Percentiles rank a stretch among this genome's conserved stretches.
Conservation (phyloP, 35 echinoderm and acorn worm genomes). For the Strongylocentrotus purpuratus region DNA sequence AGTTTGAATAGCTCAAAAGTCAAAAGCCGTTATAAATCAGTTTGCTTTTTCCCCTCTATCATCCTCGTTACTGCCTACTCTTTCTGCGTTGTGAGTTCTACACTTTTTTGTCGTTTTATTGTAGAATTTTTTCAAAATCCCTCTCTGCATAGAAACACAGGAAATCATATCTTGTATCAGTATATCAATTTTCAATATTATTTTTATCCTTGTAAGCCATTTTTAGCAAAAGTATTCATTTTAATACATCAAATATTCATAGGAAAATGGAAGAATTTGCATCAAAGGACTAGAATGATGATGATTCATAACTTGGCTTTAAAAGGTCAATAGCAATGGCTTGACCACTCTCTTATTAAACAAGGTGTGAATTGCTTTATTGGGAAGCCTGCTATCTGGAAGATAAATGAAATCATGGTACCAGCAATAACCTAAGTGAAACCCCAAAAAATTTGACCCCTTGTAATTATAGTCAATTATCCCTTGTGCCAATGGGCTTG, state of each 20-base stretch:
- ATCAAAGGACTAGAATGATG: not conserved
- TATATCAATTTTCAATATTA: too few relatives aligned
- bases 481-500: not conserved
- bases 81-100: too few relatives aligned
- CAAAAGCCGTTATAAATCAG: too few relatives aligned
- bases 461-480: conserved; percentile 7
- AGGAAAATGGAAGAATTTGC: not conserved
- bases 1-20: too few relatives aligned
- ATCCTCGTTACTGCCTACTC: too few relatives aligned
- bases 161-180: too few relatives aligned
- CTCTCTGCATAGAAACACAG: too few relatives aligned
- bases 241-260: not conserved
- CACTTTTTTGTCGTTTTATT: too few relatives aligned
- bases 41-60: too few relatives aligned
- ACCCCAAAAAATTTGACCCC: not conserved
- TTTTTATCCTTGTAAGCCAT: too few relatives aligned
- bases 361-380: not conserved
- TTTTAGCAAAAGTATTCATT: too few relatives aligned
- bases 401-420: not conserved
- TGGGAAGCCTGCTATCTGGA: not conserved
- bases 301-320: not conserved
- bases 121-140: too few relatives aligned
- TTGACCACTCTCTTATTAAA: not conserved
- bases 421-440: not conserved
- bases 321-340: not conserved